Evolutionary conservation across 2,888 invertebrate genomes (phyloP).

Genomic region (Spatulosminthurus flaviceps): DNA sequence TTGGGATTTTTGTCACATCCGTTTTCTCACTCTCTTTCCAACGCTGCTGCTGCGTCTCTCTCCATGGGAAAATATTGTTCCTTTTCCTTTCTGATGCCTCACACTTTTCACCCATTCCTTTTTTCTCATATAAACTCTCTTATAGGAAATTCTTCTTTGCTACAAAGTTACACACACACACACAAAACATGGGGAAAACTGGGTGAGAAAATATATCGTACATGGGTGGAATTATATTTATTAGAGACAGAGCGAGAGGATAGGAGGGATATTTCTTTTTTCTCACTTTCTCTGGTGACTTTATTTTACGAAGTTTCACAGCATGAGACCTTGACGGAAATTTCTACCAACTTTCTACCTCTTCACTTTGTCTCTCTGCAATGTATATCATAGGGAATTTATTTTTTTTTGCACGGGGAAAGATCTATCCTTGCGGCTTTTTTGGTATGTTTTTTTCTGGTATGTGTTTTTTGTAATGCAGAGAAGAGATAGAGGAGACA

Average conservation of each 20-base stretch:
- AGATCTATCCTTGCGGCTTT: background rate
- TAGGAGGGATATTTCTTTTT: background rate
- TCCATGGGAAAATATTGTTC: conserved; percentile 36
- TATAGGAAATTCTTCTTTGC: no score
- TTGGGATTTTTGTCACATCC: conserved; percentile 38
- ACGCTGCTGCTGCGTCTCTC: no score
- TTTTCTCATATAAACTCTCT: no score
- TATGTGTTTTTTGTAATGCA: no score
- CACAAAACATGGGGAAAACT: background rate
- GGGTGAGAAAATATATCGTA: background rate
- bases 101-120: conserved; percentile 26
- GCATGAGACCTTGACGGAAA: conserved; percentile 10
- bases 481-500: no score
- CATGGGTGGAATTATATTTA: background rate
- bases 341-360: background rate
- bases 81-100: conserved; percentile 24
- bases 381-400: background rate
- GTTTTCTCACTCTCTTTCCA: no score
- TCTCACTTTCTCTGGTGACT: conserved; percentile 10
- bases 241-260: background rate
- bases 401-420: background rate
- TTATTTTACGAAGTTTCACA: conserved; percentile 34
- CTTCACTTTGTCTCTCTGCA: background rate
- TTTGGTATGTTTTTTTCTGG: background rate
- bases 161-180: no score